These are phyloP conservation scores for Thermophis baileyi DNA, from an alignment of 2,113 vertebrate species.

Conservation along the genomic window DNA sequence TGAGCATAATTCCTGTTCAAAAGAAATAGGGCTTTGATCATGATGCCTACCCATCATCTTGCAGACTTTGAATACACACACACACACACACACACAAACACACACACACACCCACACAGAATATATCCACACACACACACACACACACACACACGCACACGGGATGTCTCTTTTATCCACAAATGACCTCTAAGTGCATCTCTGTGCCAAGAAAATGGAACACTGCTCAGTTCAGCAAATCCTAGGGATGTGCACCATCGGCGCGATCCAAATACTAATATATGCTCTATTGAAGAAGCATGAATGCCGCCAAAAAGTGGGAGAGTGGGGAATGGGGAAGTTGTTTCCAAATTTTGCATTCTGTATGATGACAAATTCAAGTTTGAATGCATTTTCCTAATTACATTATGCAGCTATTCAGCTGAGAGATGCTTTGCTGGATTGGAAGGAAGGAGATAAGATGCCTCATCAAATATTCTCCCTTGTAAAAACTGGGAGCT, in stretches of 20 bases:
- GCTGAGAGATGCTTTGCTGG: background rate
- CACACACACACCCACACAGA: too few relatives aligned
- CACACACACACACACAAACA: too few relatives aligned
- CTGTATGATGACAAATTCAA: constrained; percentile 26
- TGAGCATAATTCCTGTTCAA: too few relatives aligned
- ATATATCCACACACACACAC: too few relatives aligned
- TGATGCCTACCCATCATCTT: too few relatives aligned
- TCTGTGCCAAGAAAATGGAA: constrained; percentile 7
- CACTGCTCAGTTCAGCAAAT: constrained; percentile 31
- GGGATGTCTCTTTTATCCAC: too few relatives aligned
- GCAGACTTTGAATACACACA: too few relatives aligned
- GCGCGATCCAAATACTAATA: background rate
- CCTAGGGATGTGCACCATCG: background rate
- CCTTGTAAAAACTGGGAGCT: background rate
- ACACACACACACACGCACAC: too few relatives aligned
- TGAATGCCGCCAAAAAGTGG: background rate
- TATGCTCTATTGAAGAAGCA: constrained; percentile 18
- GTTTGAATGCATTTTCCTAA: background rate
- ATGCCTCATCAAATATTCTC: background rate
- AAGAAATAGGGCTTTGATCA: too few relatives aligned
- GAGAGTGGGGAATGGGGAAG: too few relatives aligned
- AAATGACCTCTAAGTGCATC: background rate
- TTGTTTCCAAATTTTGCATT: constrained; percentile 30
- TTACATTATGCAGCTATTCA: background rate
- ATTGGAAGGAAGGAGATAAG: background rate